phyloP scores from a whole-genome alignment of 2,797 vertebrate species.

The Pipistrellus pygmaeus region DNA sequence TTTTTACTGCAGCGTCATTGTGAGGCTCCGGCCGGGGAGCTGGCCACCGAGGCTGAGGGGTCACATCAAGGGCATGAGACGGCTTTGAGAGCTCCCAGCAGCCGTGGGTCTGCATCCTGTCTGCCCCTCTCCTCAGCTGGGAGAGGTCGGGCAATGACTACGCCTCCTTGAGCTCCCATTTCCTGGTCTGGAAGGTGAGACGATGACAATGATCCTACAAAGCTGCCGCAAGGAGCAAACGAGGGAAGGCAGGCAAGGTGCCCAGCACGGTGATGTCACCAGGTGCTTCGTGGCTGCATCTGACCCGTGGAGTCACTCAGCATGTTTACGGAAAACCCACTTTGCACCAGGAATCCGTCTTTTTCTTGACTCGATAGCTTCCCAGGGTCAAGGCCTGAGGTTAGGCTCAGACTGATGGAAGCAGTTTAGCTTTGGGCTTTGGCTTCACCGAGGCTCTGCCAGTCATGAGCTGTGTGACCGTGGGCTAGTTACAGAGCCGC shows the following conservation, averaged over 20 bases:
- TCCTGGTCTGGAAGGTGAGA: slow-evolving; percentile 8
- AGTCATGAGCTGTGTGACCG: neutral
- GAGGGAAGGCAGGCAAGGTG: neutral
- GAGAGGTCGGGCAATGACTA: neutral
- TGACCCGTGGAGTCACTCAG: neutral
- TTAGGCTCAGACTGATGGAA: neutral
- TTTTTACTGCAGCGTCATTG: neutral
- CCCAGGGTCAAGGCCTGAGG: neutral
- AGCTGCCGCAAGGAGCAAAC: neutral
- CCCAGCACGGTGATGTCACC: accelerated
- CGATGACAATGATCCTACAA: neutral
- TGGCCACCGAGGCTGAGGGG: neutral
- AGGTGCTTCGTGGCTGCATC: neutral
- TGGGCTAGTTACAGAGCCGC: neutral
- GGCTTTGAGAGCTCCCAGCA: neutral
- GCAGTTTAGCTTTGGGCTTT: neutral
- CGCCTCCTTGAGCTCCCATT: neutral
- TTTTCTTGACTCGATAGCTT: neutral
- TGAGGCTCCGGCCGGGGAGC: neutral
- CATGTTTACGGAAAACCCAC: neutral
- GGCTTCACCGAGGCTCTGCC: neutral
- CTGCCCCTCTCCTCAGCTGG: neutral
- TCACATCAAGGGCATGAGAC: neutral
- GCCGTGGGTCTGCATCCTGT: neutral
- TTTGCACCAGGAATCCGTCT: neutral